Conservation (phyloP, 1,140 invertebrate genomes). For the Drosophila busckii region DNA sequence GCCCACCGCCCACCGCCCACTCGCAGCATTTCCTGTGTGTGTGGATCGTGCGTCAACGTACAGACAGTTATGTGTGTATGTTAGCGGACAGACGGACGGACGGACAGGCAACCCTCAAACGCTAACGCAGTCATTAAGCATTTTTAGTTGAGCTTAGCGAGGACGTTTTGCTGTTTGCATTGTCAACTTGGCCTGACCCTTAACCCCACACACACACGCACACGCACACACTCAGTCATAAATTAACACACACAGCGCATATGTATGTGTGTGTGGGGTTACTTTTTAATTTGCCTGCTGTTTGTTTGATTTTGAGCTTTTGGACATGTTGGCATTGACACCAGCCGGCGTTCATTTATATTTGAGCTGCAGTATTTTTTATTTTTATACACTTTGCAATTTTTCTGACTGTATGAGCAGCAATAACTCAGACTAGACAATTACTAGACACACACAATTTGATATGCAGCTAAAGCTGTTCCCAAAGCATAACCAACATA, state of each 20-base stretch:
- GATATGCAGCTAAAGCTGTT: too few relatives aligned
- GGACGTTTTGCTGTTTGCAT: slow-evolving; percentile 70
- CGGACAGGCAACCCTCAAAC: too few relatives aligned
- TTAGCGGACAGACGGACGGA: too few relatives aligned
- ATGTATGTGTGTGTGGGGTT: slow-evolving; percentile 10
- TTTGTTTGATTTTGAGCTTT: slow-evolving; percentile 75
- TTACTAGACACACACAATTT: too few relatives aligned
- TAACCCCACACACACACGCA: neutral
- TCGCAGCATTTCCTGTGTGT: neutral
- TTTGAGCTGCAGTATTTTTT: slow-evolving; percentile 31
- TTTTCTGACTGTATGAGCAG: too few relatives aligned
- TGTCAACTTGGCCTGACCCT: slow-evolving; percentile 46
- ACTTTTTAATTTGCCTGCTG: slow-evolving; percentile 60
- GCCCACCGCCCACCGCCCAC: too few relatives aligned
- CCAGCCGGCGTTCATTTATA: slow-evolving; percentile 14
- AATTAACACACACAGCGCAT: slow-evolving; percentile 49
- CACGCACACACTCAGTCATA: slow-evolving; percentile 32
- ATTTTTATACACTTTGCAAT: slow-evolving; percentile 30
- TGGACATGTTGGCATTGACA: slow-evolving; percentile 42
- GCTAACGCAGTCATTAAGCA: slow-evolving; percentile 67
- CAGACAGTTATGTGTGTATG: slow-evolving; percentile 1
- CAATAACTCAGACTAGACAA: too few relatives aligned
- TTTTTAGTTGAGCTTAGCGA: slow-evolving; percentile 72
- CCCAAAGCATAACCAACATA: too few relatives aligned
- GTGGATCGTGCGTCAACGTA: neutral